Evolutionary conservation across 1,140 invertebrate species (phyloP), one percentile per base, ranked within the genome.

Genomic region (Dryas iulia): DNA sequence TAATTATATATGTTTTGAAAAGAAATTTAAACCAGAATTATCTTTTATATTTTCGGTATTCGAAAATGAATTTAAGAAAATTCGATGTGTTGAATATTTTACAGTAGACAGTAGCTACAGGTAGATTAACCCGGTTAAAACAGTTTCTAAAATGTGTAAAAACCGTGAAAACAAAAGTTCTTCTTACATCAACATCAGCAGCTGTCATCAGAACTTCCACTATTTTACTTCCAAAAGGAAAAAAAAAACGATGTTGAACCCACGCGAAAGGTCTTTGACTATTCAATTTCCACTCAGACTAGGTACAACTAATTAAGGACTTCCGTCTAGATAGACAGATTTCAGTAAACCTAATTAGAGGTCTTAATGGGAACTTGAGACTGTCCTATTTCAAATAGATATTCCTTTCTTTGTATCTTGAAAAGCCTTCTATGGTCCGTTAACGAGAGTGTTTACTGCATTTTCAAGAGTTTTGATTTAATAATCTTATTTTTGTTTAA

Each of bases 281-380:
- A 62, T 53, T 62, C 59, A 53, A 53, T 33, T 53, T 23, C 14
- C 12, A n/a, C 14, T 35, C 25, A 52, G 39, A 25, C 52, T 53
- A 62, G 39, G 39, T 47, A 62, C 59, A 52, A 52, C 39, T 62
- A 52, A 62, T 62, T 62, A 62, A 62, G n/a, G 26, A 52, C 25
- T 21, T 24, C 31, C 59, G 35, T 61, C 59, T 62, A 5, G 26
- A 47, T 47, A 60, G 35, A 53, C 39, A 18, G 35, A 26, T 31
- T 58, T 31, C 39, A 62, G 39, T 62, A 62, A 47, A 62, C 59
- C 39, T 62, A 62, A 62, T 62, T 62, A 62, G 14, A 14, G 14
- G 18, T 25, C 26, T 62, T 39, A 62, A 52, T 62, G 59, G n/a
- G 39, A 62, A 52, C 28, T 53, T 24, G 59, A 14, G 28, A 62